Evolutionary conservation across 37 sponge, comb jelly and placozoan genomes (phyloP), one percentile per base, ranked within the genome.

Genomic region (Agelas oroides): DNA sequence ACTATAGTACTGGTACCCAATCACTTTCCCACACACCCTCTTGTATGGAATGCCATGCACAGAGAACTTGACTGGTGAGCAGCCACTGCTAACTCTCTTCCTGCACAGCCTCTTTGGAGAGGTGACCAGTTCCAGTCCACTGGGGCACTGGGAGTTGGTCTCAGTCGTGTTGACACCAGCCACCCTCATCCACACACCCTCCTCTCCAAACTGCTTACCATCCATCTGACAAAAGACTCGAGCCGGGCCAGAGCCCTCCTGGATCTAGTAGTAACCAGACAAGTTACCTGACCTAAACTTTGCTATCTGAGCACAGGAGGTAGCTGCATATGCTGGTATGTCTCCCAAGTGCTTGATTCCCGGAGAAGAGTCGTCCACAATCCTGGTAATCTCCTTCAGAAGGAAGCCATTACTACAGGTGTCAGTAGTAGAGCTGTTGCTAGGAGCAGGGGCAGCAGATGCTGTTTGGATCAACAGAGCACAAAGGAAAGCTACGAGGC

Each of bases 211-310:
- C 46, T 46, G 1, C 24, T 25, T 24, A 3, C 56, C 33, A 30
- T 73, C 68, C 56, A 84, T 59, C 23, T 74, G 65, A 73, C 84
- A 84, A 76, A 63, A 84, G 24, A 71, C 71, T 24, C 59, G 69
- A 24, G 56, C 63, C 55, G 83, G 64, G 58, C 55, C 66, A 73
- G 31, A 30, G 19, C 36, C 41, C 12, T 62, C 54, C 20, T 61
- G 61, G 20, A 84, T 84, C 84, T 66, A 74, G 52, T 73, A 84
- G 33, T 73, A 61, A 2, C 75, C 75, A 63, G 84, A 84, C 46
- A 8, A 46, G 46, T 8, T 46, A 8, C 46, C 46, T 8, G 46
- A 12, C 46, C 46, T 46, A 3, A 46, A 8, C 46, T 46, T 8
- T 46, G 46, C 46, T 46, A 46, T 46, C 46, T 46, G 46, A 46